Base-by-base conservation (phyloP, 2,797 vertebrate species). In the Anguilla pacifica region DNA sequence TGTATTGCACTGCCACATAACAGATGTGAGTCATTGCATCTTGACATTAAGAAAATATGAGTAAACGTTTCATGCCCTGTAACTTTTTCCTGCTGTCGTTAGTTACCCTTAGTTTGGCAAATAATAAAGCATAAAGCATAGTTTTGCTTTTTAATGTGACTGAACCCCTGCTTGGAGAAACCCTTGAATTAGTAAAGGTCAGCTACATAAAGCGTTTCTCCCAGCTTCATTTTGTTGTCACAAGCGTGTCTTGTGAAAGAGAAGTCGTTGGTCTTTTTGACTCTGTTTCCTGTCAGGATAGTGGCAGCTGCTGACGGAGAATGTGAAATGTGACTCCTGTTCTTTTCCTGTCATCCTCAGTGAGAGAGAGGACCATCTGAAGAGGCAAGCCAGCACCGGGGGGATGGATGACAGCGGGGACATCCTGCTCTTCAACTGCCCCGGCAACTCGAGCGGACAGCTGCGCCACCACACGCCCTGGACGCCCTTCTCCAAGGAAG, bases 401-500 rank as follows among this genome's bases (percentile, higher is more conserved):
- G 94, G 93, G 53, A 91, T 95, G 92, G 95, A 95, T 67, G 95
- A 97, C 55, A 93, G 92, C 7, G 91, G 94, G 57, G 97, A 98
- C 22, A 91, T 91, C 0, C 91, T 96, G 64, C 87, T 94, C 11
- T 94, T 95, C 59, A 95, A 94, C 31, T 94, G 95, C 90, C 91
- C 95, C 86, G 90, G 91, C 25, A 96, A 96, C 88, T 93, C 94
- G 0, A 92, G 93, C 0, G 92, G 91, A 1, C 94, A 92, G 11
- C 92, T 94, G 88, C 96, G 95, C 88, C 96, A 96, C 83, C 95
- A 95, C 77, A 93, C 92, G 15, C 94, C 95, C 87, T 98, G 97
- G 97, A 94, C 93, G 51, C 91, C 96, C 0, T 93, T 96, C 61
- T 94, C 94, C 92, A 97, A 96, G 92, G 97, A 97, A 46, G 94